phyloP scores from a whole-genome alignment of 2,113 vertebrate species.

The Aptenodytes patagonicus region DNA sequence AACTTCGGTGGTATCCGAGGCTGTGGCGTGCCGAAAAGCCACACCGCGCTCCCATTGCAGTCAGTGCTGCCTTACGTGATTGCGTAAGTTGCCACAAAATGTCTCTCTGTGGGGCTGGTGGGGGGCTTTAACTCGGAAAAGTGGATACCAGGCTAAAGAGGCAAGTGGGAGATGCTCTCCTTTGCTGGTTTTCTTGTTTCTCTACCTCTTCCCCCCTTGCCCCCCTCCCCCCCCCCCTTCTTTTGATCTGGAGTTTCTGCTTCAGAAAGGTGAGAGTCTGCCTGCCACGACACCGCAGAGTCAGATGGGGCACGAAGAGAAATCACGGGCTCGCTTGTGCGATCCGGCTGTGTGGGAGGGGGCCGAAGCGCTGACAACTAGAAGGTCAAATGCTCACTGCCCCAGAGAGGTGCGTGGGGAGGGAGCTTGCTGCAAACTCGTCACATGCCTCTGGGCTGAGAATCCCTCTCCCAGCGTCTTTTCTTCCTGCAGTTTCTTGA shows the following conservation, averaged over 20 bases:
- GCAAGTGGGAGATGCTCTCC: background rate
- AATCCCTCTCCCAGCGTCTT: background rate
- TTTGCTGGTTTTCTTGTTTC: background rate
- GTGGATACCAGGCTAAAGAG: background rate
- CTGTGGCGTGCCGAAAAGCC: background rate
- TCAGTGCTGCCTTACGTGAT: background rate
- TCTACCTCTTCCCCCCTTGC: background rate
- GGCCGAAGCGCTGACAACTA: background rate
- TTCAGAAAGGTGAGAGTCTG: background rate
- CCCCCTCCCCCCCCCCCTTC: background rate
- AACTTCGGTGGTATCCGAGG: background rate
- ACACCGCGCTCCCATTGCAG: background rate
- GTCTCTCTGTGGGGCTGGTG: background rate
- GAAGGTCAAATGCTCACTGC: background rate
- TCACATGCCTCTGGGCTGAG: background rate
- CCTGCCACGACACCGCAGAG: background rate
- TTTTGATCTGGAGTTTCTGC: background rate
- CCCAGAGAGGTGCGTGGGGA: background rate
- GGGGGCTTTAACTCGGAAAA: background rate
- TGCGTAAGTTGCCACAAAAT: background rate
- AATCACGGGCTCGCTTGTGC: background rate
- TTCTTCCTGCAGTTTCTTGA: background rate
- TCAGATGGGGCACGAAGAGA: background rate
- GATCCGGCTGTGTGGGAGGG: background rate
- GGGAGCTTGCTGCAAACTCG: background rate